Conservation (phyloP, 2,888 invertebrate species). For the Subacronicta megacephala region DNA sequence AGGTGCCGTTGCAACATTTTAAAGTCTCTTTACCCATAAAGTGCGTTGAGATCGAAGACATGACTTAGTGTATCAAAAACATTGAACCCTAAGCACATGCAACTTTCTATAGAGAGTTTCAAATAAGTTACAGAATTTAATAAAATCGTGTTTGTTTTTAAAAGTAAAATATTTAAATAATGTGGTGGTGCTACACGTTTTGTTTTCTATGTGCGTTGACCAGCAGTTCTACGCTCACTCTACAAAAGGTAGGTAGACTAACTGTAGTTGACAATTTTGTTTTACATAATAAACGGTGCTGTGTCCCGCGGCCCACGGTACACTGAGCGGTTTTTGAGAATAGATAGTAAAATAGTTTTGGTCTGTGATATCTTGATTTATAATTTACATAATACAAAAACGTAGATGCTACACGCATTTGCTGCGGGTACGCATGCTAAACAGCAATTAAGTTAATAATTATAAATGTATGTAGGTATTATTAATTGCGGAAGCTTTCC, state of each 20-base stretch:
- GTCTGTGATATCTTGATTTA: slow-evolving; percentile 15
- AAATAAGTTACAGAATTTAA: slow-evolving; percentile 40
- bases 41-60: slow-evolving; percentile 75
- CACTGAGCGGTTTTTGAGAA: slow-evolving; percentile 21
- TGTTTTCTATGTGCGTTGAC: slow-evolving; percentile 68
- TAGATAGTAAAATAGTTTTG: slow-evolving; percentile 17
- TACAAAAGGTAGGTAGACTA: slow-evolving; percentile 74
- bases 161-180: slow-evolving; percentile 39
- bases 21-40: slow-evolving; percentile 73
- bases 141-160: slow-evolving; percentile 30
- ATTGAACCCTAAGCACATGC: slow-evolving; percentile 73
- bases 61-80: slow-evolving; percentile 85
- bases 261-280: slow-evolving; percentile 53
- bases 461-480: slow-evolving; percentile 6
- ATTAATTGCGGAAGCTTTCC: slow-evolving; percentile 10
- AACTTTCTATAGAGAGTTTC: slow-evolving; percentile 64
- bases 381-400: slow-evolving; percentile 18
- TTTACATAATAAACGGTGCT: slow-evolving; percentile 32
- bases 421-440: slow-evolving; percentile 27
- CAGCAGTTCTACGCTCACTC: slow-evolving; percentile 54
- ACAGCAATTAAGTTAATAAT: slow-evolving; percentile 33
- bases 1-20: slow-evolving; percentile 73
- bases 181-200: slow-evolving; percentile 70
- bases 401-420: slow-evolving; percentile 1
- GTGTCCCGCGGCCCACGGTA: slow-evolving; percentile 18